Evolutionary conservation across 1,140 invertebrate genomes (phyloP), one percentile per base, ranked within the genome.

Genomic region (Macrotrachela quadricornifera): DNA sequence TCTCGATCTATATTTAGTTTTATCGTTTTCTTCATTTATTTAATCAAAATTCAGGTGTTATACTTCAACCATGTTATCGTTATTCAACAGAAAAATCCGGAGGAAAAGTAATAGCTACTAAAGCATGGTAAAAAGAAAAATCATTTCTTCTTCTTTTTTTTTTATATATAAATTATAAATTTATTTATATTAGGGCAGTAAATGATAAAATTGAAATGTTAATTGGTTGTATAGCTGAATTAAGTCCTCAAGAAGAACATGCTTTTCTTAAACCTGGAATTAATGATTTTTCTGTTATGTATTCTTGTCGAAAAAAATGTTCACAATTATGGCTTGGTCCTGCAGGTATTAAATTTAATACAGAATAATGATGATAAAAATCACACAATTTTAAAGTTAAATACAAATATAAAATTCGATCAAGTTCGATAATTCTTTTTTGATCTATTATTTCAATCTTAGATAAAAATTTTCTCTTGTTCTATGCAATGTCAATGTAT

Each of bases 261-360:
- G 79, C 85, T 57, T 57, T 96, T n/a, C 66, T 99, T 30, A 81
- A 85, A 69, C 79, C 84, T 16, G 90, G 90, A 12, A 85, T 87
- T 71, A 95, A 95, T 77, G 88, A 96, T 68, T 96, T 95, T 72
- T 91, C 85, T 57, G 87, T 95, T 41, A 94, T 95, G 88, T 95
- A 87, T 66, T 94, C 87, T 62, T 92, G 85, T 71, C 75, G 91
- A 53, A 97, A 97, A 74, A 94, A 96, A 71, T 94, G 90, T 73
- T 90, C 92, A 36, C 92, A 97, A 66, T 74, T 99, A 1, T 99
- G 92, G 92, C 76, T 97, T 21, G 92, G 92, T 45, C 90, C 92
- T 43, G 92, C 88, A 17, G 21, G 21, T 30, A 30, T 4, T 8
- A 8, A 30, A 8, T 30, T 30, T 4, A 30, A 30, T 30, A 30